These are phyloP conservation scores for Hycleus phaleratus DNA, from an alignment of 1,140 invertebrate genomes.

Conservation along the genomic window DNA sequence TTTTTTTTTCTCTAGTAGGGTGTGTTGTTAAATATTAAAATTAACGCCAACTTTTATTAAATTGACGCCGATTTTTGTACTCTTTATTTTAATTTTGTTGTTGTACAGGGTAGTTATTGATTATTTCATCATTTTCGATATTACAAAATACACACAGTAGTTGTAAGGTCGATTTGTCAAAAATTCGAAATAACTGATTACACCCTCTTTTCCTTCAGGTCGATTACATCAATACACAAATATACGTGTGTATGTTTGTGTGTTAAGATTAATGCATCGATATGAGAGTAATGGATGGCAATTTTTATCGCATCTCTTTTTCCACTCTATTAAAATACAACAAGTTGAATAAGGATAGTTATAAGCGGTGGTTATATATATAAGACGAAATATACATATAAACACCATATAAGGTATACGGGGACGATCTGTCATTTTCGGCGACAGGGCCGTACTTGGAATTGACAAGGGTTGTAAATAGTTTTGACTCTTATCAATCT, in stretches of 20 bases:
- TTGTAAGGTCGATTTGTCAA: slow-evolving; percentile 22
- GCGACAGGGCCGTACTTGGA: no score
- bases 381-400: no score
- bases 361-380: no score
- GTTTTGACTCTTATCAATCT: no score
- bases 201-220: slow-evolving; percentile 16
- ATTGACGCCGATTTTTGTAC: slow-evolving; percentile 2
- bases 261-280: slow-evolving; percentile 19
- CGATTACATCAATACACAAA: slow-evolving; percentile 25
- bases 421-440: no score
- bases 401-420: no score
- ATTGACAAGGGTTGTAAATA: no score
- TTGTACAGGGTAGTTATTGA: slow-evolving; percentile 1
- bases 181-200: slow-evolving; percentile 23
- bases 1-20: neutral
- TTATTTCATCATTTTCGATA: neutral
- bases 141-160: neutral
- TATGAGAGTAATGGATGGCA: slow-evolving; percentile 17
- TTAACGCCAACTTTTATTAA: slow-evolving; percentile 10
- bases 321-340: no score
- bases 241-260: no score
- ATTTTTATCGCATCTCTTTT: slow-evolving; percentile 1
- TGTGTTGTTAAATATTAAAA: slow-evolving; percentile 17
- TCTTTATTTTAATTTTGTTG: no score
- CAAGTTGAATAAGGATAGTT: no score